These are phyloP conservation scores for Suncus etruscus DNA, from an alignment of 2,113 vertebrate genomes.

Conservation along the genomic window DNA sequence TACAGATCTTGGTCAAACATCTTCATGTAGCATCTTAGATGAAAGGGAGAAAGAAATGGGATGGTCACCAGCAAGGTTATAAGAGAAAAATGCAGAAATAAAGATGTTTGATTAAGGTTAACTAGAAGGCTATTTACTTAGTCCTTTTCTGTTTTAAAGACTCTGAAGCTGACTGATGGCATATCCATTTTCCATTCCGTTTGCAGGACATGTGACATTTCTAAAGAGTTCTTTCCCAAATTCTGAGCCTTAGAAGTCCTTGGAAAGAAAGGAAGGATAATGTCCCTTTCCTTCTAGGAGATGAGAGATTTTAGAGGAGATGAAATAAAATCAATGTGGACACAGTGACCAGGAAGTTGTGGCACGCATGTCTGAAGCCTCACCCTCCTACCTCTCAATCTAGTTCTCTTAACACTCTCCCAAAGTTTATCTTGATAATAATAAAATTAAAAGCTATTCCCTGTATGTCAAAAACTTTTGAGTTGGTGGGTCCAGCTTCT, in stretches of 20 bases:
- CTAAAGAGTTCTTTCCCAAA: neutral
- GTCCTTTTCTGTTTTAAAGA: neutral
- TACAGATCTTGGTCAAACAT: neutral
- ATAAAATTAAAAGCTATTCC: conserved; percentile 49
- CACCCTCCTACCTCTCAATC: neutral
- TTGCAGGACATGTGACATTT: neutral
- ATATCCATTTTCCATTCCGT: neutral
- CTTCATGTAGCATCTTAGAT: neutral
- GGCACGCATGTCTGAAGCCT: neutral
- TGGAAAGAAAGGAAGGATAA: neutral
- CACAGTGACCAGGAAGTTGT: neutral
- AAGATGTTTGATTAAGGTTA: neutral
- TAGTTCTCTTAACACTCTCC: neutral
- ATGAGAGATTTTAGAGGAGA: neutral
- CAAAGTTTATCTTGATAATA: conserved; percentile 57
- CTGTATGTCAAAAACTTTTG: conserved; percentile 2
- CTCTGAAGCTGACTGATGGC: neutral
- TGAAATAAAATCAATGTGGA: neutral
- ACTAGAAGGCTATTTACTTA: neutral
- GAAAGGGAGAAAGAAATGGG: neutral
- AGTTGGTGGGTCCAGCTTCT: neutral
- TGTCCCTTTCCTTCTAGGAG: neutral
- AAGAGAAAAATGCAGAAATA: conserved; percentile 2
- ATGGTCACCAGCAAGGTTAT: neutral
- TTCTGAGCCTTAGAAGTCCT: neutral